Percentiles rank a stretch among this genome's conserved stretches.
Evolutionary conservation across 2,113 vertebrate species (phyloP).

Genomic region (Oncorhynchus masou): DNA sequence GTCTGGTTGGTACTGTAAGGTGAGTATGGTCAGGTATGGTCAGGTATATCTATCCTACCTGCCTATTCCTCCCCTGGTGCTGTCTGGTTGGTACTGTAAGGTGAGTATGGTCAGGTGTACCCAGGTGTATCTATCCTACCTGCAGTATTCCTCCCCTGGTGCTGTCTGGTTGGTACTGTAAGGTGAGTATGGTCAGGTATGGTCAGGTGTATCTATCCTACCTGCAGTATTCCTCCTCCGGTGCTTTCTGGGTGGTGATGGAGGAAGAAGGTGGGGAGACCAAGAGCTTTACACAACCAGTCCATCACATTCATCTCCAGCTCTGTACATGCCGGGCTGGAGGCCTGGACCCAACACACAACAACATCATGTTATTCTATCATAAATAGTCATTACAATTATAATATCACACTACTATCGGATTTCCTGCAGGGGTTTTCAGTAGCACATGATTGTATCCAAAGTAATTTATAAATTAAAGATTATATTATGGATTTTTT

Average conservation of each 20-base stretch:
- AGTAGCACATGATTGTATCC: not conserved
- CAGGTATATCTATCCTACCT: too few relatives aligned
- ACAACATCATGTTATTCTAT: not conserved
- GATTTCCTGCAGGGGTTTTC: not conserved
- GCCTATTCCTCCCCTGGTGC: too few relatives aligned
- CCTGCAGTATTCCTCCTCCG: conserved; percentile 93
- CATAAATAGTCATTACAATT: not conserved
- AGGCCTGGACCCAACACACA: conserved; percentile 74
- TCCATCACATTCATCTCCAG: conserved; percentile 96
- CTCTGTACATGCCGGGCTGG: conserved; percentile 94
- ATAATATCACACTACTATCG: not conserved
- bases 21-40: too few relatives aligned
- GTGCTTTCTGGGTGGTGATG: conserved; percentile 85
- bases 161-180: too few relatives aligned
- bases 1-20: too few relatives aligned
- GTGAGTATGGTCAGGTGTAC: too few relatives aligned
- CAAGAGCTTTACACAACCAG: conserved; percentile 94
- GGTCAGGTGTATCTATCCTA: conserved; percentile 42
- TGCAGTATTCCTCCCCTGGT: too few relatives aligned
- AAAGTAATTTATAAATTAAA: too few relatives aligned
- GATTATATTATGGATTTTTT: too few relatives aligned
- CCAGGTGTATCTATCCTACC: too few relatives aligned
- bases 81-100: too few relatives aligned
- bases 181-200: too few relatives aligned
- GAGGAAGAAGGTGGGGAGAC: conserved; percentile 86